Conservation (phyloP, 2,113 vertebrate species). For the Triplophysa rosa region DNA sequence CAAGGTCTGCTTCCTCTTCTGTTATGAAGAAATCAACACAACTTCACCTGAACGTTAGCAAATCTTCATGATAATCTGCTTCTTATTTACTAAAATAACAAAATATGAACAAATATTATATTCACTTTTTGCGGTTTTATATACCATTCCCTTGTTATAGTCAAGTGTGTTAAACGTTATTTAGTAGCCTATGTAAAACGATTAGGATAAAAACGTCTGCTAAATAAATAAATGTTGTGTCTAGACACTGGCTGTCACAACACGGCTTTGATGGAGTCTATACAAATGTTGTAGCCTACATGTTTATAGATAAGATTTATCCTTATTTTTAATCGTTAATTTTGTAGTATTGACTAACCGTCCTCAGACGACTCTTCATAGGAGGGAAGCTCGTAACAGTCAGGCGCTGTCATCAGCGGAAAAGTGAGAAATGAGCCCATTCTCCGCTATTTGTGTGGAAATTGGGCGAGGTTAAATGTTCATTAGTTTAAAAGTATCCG, state of each 20-base stretch:
- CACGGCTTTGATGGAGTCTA: no score
- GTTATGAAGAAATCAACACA: neutral
- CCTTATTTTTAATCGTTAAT: neutral
- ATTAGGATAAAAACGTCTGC: no score
- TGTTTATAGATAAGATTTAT: neutral
- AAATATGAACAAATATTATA: no score
- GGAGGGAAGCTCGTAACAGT: neutral
- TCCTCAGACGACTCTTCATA: neutral
- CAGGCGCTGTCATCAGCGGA: neutral
- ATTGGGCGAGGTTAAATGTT: neutral
- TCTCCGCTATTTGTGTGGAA: neutral
- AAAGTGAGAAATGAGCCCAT: neutral
- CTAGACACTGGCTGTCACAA: no score
- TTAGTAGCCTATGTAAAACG: no score
- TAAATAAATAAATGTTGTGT: no score
- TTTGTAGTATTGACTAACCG: neutral
- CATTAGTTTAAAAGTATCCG: neutral
- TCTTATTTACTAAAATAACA: no score
- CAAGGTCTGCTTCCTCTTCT: slow-evolving; percentile 3
- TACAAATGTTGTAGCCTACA: neutral
- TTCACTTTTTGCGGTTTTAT: no score
- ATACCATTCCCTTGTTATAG: no score
- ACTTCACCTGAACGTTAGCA: neutral
- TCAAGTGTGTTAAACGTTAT: no score
- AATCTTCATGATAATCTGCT: no score